phyloP scores from a whole-genome alignment of 2,113 vertebrate species.

The Gorsachius goisagi region DNA sequence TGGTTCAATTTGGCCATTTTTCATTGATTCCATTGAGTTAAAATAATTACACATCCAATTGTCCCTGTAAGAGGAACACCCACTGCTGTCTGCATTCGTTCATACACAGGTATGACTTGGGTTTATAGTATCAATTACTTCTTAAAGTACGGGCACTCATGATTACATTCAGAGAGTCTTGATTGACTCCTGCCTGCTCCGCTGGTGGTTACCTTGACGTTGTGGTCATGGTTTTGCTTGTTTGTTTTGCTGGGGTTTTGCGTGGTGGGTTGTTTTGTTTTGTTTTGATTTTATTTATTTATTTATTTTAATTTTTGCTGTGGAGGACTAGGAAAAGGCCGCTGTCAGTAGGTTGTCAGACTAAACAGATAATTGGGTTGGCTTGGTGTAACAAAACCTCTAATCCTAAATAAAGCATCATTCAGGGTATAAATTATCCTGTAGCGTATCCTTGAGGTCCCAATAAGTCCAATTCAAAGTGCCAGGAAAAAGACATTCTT shows the following conservation, averaged over 20 bases:
- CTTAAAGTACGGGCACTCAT: background rate
- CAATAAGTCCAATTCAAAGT: background rate
- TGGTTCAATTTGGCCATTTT: background rate
- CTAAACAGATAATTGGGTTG: background rate
- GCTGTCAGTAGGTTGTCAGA: background rate
- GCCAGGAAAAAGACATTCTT: slow-evolving; percentile 10
- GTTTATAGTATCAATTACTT: background rate
- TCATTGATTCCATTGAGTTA: background rate
- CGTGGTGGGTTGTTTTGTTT: background rate
- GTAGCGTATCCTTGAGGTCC: background rate
- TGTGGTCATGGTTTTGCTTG: background rate
- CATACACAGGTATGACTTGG: background rate
- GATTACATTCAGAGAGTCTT: background rate
- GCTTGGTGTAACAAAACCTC: background rate
- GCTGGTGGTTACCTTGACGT: background rate
- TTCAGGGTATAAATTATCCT: background rate
- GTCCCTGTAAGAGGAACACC: background rate
- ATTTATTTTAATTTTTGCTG: background rate
- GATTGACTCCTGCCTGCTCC: background rate
- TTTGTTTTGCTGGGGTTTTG: background rate
- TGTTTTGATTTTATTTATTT: background rate
- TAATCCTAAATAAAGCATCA: background rate
- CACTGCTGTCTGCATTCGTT: background rate
- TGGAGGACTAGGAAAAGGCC: background rate
- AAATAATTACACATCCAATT: background rate